Conservation (phyloP, 1,140 invertebrate species). For the Drosophila varians region DNA sequence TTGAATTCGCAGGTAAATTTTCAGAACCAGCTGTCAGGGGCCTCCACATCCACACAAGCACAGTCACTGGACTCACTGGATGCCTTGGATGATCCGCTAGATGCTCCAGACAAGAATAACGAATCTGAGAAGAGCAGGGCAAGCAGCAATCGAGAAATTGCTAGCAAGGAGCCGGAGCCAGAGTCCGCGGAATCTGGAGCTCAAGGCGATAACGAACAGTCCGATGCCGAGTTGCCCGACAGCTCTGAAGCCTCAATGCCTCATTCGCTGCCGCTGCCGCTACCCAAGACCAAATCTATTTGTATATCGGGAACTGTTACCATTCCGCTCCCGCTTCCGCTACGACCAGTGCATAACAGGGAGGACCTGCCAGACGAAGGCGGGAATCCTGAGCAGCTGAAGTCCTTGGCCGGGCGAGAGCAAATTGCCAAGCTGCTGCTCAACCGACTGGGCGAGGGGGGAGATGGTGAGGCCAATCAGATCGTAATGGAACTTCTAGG, state of each 20-base stretch:
- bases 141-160: neutral
- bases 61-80: neutral
- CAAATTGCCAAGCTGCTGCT: constrained; percentile 40
- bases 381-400: constrained; percentile 1
- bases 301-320: neutral
- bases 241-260: neutral
- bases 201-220: neutral
- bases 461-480: constrained; percentile 53
- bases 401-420: constrained; percentile 35
- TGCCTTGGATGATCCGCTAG: neutral
- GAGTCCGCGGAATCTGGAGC: neutral
- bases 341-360: neutral
- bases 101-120: neutral
- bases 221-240: neutral
- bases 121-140: no score
- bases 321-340: neutral
- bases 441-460: constrained; percentile 41
- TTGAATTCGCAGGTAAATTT: neutral
- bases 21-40: neutral
- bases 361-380: neutral
- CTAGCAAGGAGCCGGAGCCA: neutral
- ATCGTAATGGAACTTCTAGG: constrained; percentile 56
- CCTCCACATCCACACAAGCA: neutral
- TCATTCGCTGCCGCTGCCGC: neutral
- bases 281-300: neutral